Base-by-base conservation (phyloP, 1,140 invertebrate species). In the Conopomorpha cramerella region DNA sequence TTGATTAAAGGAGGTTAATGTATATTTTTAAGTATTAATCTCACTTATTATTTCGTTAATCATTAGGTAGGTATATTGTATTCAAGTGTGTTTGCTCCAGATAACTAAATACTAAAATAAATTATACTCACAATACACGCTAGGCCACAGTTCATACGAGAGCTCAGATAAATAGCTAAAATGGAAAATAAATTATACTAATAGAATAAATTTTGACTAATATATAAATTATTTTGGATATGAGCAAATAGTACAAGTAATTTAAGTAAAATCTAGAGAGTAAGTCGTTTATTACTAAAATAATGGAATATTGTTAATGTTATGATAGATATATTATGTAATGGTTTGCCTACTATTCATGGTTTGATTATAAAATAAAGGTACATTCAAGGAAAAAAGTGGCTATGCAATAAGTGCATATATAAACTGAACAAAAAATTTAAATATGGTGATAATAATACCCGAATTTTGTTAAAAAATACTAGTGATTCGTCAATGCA, bases 1-100 rank as follows among this genome's bases (percentile, higher is more conserved):
- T n/a, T n/a, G n/a, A n/a, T n/a, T n/a, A n/a, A n/a, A n/a, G n/a
- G n/a, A n/a, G n/a, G n/a, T n/a, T n/a, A n/a, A n/a, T n/a, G n/a
- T n/a, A n/a, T n/a, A n/a, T n/a, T n/a, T n/a, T n/a, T 55, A 73
- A 63, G 65, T 51, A 68, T 62, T 68, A 74, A 74, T 74, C 70
- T 74, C 70, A 74, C 70, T 74, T 68, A 49, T 51, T 66, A 61
- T 61, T 47, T 59, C 49, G 56, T 67, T 58, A 63, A 60, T 58
- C 57, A 53, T 39, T 47, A 53, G 42, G 44, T 43, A 48, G 43
- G 44, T 50, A 50, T 51, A 38, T 42, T 45, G 49, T 41, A 49
- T 37, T 51, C 46, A 55, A 48, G 55, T 51, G 47, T 41, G 45
- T 47, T 46, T 42, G 33, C 23, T 16, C 28, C 30, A 46, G 41